Conservation (phyloP, 2,797 vertebrate species). For the Synaphobranchus kaupii region DNA sequence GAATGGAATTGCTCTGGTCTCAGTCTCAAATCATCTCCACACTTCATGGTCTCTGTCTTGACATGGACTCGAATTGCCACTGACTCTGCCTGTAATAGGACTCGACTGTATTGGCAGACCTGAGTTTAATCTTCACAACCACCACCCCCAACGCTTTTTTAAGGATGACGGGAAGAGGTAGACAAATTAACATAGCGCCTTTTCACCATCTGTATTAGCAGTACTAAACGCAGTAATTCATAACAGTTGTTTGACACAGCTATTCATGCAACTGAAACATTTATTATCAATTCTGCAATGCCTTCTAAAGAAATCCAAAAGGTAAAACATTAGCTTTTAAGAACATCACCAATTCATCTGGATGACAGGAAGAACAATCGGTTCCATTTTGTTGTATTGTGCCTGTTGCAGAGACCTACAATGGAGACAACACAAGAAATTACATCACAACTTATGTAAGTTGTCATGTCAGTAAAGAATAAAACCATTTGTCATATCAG, state of each 20-base stretch:
- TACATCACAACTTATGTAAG: not conserved
- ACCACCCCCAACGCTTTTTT: not conserved
- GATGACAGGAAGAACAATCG: not conserved
- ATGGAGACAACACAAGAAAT: not conserved
- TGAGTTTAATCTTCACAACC: not conserved
- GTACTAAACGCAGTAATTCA: not conserved
- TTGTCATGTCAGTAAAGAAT: not conserved
- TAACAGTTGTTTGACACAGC: not conserved
- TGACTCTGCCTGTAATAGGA: no score
- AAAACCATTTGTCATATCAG: not conserved
- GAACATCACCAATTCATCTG: not conserved
- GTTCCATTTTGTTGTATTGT: not conserved
- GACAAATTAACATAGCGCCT: not conserved
- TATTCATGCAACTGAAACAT: not conserved
- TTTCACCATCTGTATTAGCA: not conserved
- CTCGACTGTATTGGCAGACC: not conserved
- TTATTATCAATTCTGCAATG: not conserved
- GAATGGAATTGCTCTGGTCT: not conserved
- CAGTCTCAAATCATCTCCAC: no score
- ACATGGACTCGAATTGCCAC: no score
- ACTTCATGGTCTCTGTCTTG: no score
- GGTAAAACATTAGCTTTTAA: not conserved
- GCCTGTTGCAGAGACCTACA: not conserved
- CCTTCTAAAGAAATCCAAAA: not conserved
- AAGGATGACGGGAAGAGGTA: not conserved